Evolutionary conservation across 2,797 vertebrate genomes (phyloP).

Genomic region (Merluccius polli): DNA sequence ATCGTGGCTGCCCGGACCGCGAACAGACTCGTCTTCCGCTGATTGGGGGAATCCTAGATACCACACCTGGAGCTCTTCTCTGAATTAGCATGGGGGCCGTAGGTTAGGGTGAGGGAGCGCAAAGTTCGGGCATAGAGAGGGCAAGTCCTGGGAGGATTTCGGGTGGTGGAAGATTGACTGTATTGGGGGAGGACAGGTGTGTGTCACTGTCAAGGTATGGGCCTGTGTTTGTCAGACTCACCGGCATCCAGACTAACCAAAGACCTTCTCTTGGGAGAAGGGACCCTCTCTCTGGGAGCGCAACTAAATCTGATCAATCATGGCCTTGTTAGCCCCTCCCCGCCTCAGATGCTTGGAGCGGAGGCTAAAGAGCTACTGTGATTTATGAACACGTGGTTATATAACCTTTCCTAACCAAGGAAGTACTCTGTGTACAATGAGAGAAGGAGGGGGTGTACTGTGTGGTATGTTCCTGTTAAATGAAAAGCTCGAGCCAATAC

Average conservation of each 20-base stretch:
- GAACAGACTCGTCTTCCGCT: conserved; percentile 35
- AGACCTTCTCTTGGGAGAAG: conserved; percentile 35
- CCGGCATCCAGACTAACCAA: conserved; percentile 37
- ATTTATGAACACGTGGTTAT: conserved; percentile 32
- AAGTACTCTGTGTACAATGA: conserved; percentile 30
- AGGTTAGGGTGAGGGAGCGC: neutral
- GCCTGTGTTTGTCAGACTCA: conserved; percentile 27
- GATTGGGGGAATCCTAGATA: conserved; percentile 37
- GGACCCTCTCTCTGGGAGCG: conserved; percentile 42
- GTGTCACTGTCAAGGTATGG: conserved; percentile 33
- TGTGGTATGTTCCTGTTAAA: conserved; percentile 36
- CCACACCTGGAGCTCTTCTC: conserved; percentile 62
- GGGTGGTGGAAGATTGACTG: conserved; percentile 5
- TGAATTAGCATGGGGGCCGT: conserved; percentile 27
- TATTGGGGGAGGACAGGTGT: conserved; percentile 46
- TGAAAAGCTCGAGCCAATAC: conserved; percentile 18
- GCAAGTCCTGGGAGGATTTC: conserved; percentile 25
- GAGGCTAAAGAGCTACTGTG: conserved; percentile 11
- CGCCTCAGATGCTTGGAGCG: conserved; percentile 28
- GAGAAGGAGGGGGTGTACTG: conserved; percentile 22
- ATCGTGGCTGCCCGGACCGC: conserved; percentile 23
- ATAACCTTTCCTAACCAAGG: conserved; percentile 40
- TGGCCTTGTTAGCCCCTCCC: neutral
- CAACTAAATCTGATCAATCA: conserved; percentile 14
- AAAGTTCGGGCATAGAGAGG: conserved; percentile 9